Conservation (phyloP, 1,140 invertebrate species). For the Dendrolimus punctatus region DNA sequence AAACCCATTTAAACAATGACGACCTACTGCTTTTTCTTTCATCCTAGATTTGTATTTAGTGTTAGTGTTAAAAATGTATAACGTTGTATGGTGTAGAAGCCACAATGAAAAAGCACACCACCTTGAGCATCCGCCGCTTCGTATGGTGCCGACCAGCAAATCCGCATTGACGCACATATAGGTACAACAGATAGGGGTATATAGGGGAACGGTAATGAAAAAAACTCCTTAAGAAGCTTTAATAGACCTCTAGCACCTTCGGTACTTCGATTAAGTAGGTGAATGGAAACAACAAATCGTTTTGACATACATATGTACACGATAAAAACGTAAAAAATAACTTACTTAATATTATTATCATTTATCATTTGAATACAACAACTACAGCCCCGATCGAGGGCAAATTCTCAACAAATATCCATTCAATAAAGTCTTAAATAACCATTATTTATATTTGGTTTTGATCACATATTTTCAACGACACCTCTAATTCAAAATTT, state of each 20-base stretch:
- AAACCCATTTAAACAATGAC: slow-evolving; percentile 1
- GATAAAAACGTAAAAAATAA: slow-evolving; percentile 72
- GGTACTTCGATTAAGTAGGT: slow-evolving; percentile 55
- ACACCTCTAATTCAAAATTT: slow-evolving; percentile 52
- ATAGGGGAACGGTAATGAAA: slow-evolving; percentile 27
- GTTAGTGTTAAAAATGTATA: too few species aligned
- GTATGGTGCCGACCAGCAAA: not conserved
- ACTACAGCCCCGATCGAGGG: slow-evolving; percentile 63
- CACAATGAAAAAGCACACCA: not conserved
- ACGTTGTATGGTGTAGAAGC: not conserved
- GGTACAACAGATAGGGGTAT: slow-evolving; percentile 25
- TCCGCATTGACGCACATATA: slow-evolving; percentile 9
- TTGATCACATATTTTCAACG: slow-evolving; percentile 66
- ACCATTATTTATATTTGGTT: slow-evolving; percentile 55
- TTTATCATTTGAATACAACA: slow-evolving; percentile 70
- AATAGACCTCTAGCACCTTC: slow-evolving; percentile 70
- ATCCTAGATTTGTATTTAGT: too few species aligned
- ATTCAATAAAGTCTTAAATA: slow-evolving; percentile 68
- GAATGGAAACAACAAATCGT: slow-evolving; percentile 65
- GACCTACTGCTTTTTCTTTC: slow-evolving; percentile 23
- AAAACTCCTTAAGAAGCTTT: slow-evolving; percentile 49
- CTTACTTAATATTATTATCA: slow-evolving; percentile 72
- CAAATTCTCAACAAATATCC: slow-evolving; percentile 68
- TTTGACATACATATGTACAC: slow-evolving; percentile 60
- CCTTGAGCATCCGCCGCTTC: not conserved